A percentile compares a stretch with the other conserved stretches of the same genome.
These are phyloP conservation scores for Latrodectus hesperus DNA, from an alignment of 2,888 invertebrate genomes.

Conservation along the genomic window DNA sequence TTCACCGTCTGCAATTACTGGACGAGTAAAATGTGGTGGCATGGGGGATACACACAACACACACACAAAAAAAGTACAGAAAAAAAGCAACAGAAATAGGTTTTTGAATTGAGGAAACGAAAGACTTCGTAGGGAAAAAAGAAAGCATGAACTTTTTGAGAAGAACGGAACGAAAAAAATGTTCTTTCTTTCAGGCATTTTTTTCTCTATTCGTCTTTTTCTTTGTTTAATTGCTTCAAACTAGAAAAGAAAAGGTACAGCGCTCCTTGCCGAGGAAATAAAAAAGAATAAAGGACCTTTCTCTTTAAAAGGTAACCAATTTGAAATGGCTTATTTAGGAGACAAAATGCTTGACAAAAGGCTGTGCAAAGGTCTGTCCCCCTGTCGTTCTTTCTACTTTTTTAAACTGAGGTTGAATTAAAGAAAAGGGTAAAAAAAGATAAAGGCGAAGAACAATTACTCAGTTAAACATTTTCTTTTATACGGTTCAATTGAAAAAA, in stretches of 20 bases:
- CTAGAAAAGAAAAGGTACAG: slow-evolving; percentile 48
- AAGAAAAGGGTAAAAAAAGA: slow-evolving; percentile 35
- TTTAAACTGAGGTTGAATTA: slow-evolving; percentile 8
- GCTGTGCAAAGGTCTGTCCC: slow-evolving; percentile 31
- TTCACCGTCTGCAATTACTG: slow-evolving; percentile 44
- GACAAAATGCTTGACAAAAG: slow-evolving; percentile 52
- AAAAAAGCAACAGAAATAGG: neutral
- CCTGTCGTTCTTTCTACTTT: slow-evolving; percentile 17
- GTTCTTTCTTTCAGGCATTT: slow-evolving; percentile 19
- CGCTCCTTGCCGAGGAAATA: neutral
- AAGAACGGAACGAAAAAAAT: slow-evolving; percentile 32
- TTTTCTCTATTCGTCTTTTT: slow-evolving; percentile 14
- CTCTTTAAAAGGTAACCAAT: slow-evolving; percentile 62
- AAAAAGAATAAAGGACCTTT: slow-evolving; percentile 39
- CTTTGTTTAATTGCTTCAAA: slow-evolving; percentile 67
- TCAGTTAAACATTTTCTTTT: slow-evolving; percentile 69
- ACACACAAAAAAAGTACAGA: slow-evolving; percentile 1
- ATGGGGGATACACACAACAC: neutral
- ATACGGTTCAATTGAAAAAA: slow-evolving; percentile 68
- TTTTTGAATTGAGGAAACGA: slow-evolving; percentile 8
- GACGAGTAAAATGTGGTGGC: slow-evolving; percentile 56
- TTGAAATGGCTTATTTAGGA: slow-evolving; percentile 67
- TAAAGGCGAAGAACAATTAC: slow-evolving; percentile 59
- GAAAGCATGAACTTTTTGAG: slow-evolving; percentile 23
- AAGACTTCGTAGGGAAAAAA: neutral